These are phyloP conservation scores for Tupaia tana DNA, from an alignment of 2,113 vertebrate species.

Conservation along the genomic window DNA sequence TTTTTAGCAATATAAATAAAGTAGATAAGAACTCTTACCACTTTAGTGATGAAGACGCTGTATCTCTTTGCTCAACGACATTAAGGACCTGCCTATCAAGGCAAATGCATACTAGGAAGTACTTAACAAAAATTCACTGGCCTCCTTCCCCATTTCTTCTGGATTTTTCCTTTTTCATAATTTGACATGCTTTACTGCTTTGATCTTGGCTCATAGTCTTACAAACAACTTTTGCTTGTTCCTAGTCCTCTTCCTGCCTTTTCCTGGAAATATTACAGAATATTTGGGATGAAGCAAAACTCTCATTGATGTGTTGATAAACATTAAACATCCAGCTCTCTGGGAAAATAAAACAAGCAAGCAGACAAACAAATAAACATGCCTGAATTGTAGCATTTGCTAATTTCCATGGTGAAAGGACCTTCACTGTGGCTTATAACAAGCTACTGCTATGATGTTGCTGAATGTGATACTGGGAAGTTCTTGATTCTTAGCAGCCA, in stretches of 20 bases:
- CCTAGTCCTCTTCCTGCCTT: background rate
- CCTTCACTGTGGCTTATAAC: background rate
- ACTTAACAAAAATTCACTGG: background rate
- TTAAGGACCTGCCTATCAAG: background rate
- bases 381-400: background rate
- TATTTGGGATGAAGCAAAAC: background rate
- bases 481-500: background rate
- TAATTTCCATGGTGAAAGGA: background rate
- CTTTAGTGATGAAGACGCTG: background rate
- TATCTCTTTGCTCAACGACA: background rate
- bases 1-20: background rate
- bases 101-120: background rate
- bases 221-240: background rate
- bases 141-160: background rate
- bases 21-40: background rate
- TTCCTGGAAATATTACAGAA: background rate
- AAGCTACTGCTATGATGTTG: background rate
- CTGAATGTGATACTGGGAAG: background rate
- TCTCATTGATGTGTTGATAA: background rate
- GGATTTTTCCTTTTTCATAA: background rate
- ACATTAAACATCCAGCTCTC: background rate
- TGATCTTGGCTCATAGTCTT: background rate
- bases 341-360: background rate
- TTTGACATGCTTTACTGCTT: background rate
- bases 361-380: background rate